Evolutionary conservation across 2,888 invertebrate species (phyloP), one percentile per base, ranked within the genome.

Genomic region (Tetragnatha montana): DNA sequence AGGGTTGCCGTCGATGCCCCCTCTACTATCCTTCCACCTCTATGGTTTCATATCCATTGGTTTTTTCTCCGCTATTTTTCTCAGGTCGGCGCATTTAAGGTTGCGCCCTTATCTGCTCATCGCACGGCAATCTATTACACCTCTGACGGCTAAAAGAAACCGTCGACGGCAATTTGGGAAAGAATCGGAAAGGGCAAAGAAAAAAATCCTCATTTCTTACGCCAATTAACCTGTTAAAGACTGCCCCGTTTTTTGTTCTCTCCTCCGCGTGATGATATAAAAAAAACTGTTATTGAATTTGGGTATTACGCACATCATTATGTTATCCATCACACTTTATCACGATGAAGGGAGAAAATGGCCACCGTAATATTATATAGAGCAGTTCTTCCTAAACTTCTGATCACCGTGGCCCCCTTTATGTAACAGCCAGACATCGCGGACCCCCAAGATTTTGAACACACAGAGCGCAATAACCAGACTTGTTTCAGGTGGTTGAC

Each of bases 141-240:
- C 75, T 73, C 71, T 35, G 35, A 81, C 83, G 85, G 84, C 84
- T 89, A 84, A 70, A 81, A 85, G 60, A 79, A 81, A 78, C 74
- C 47, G 50, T 19, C 49, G 69, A 75, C 81, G 70, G 75, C 89
- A 85, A 81, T 89, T 89, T 87, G 78, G 75, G 22, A 49, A n/a
- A 14, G 21, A 60, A 60, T 14, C 19, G 50, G 49, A 69, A 22
- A 60, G 17, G 14, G n/a, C 21, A 76, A 78, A 76, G n/a, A n/a
- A 70, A 84, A 69, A 75, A 19, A 22, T 73, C 6, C 60, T 83
- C 75, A 74, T 83, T 83, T 83, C 87, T 87, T 84, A 88, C 76
- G 69, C 88, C 88, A 88, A 88, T 88, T 88, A 88, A 88, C 88
- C 88, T 88, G 88, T 88, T 88, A 88, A 88, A 88, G 83, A 84